A percentile compares a stretch with the other conserved stretches of the same genome.
phyloP scores from a whole-genome alignment of 2,797 vertebrate genomes.

The Microctenopoma lineatum region DNA sequence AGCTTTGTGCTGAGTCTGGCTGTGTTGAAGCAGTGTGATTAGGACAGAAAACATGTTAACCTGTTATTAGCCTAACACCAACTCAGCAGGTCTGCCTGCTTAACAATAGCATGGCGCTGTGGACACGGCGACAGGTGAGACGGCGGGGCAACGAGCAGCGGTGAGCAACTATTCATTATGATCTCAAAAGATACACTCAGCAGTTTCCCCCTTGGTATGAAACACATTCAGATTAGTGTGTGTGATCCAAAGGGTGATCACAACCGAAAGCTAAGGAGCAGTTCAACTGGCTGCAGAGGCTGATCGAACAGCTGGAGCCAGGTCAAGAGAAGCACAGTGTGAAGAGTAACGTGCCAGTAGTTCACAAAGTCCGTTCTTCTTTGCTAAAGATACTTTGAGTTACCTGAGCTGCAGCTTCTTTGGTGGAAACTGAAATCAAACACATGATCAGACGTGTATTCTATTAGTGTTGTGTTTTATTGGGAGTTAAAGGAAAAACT shows the following conservation, averaged over 20 bases:
- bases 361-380: not conserved
- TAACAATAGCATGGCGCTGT: constrained; percentile 53
- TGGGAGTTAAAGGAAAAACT: constrained; percentile 6
- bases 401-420: not conserved
- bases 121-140: constrained; percentile 52
- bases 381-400: not conserved
- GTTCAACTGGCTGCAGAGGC: not conserved
- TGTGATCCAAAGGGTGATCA: constrained; percentile 10
- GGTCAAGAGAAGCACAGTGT: not conserved
- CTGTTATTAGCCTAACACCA: constrained; percentile 79
- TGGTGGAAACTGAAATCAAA: not conserved
- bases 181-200: constrained; percentile 10
- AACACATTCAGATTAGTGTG: not conserved
- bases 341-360: not conserved
- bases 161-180: constrained; percentile 20
- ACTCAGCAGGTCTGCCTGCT: constrained; percentile 74
- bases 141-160: constrained; percentile 13
- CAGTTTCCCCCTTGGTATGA: constrained; percentile 2
- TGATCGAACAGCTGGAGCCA: constrained; percentile 1
- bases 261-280: not conserved
- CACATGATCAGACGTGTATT: not conserved
- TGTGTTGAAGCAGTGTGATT: constrained; percentile 68
- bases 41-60: constrained; percentile 68
- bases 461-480: constrained; percentile 5
- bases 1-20: constrained; percentile 74